phyloP scores from a whole-genome alignment of 2,888 invertebrate species.

The Caenorhabditis sp. region DNA sequence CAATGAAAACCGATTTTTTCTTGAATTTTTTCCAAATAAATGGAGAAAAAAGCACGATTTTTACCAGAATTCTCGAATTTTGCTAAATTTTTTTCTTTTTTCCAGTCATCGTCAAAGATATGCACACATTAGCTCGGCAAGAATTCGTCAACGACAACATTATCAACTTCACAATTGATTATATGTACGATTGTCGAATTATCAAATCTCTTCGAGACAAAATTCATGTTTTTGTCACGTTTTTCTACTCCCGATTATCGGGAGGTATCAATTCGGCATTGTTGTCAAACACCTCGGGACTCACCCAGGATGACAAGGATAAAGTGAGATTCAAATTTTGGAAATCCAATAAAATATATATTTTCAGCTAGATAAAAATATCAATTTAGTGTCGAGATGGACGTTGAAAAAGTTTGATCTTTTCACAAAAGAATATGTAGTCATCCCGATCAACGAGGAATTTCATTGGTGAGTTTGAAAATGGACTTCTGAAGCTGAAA shows the following conservation, averaged over 20 bases:
- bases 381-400: constrained; percentile 87
- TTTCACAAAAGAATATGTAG: constrained; percentile 92
- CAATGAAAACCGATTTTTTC: too few species aligned
- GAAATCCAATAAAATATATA: too few species aligned
- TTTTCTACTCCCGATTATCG: constrained; percentile 12
- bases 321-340: too few species aligned
- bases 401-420: constrained; percentile 89
- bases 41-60: too few species aligned
- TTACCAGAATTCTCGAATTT: too few species aligned
- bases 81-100: too few species aligned
- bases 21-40: too few species aligned
- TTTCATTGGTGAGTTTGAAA: constrained; percentile 72
- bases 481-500: neutral
- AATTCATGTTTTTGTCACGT: constrained; percentile 15
- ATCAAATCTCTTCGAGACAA: neutral
- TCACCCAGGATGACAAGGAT: neutral
- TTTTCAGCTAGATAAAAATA: neutral
- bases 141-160: constrained; percentile 31
- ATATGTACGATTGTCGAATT: constrained; percentile 8
- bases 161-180: constrained; percentile 18
- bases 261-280: constrained; percentile 1
- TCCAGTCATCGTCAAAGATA: constrained; percentile 22
- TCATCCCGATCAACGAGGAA: constrained; percentile 97
- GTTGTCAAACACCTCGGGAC: constrained; percentile 2
- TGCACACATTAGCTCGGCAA: constrained; percentile 24